phyloP scores from a whole-genome alignment of 2,797 vertebrate species.

The Pempheris klunzingeri region DNA sequence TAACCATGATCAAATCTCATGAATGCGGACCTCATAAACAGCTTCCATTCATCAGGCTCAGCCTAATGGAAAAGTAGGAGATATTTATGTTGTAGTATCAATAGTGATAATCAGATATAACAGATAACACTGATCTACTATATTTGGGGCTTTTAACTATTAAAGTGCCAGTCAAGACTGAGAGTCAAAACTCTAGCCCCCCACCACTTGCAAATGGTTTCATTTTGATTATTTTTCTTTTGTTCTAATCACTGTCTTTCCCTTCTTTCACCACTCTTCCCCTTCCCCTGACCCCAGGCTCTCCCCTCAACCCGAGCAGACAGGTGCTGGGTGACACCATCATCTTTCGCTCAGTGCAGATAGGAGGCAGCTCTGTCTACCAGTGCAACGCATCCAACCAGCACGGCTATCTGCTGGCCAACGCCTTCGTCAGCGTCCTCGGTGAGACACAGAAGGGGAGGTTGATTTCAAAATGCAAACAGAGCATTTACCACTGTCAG shows the following conservation, averaged over 20 bases:
- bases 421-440: conserved; percentile 94
- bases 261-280: not conserved
- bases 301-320: conserved; percentile 86
- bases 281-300: conserved; percentile 68
- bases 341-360: conserved; percentile 93
- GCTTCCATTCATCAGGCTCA: too few species aligned
- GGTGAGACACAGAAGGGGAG: conserved; percentile 83
- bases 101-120: too few species aligned
- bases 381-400: conserved; percentile 98
- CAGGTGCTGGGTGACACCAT: conserved; percentile 92
- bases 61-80: too few species aligned
- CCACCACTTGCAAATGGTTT: too few species aligned
- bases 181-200: too few species aligned
- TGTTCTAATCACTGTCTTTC: too few species aligned
- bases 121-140: too few species aligned
- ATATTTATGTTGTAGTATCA: too few species aligned
- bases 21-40: too few species aligned
- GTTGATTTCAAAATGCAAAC: not conserved
- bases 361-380: conserved; percentile 93
- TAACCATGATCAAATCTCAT: too few species aligned
- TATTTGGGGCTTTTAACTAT: too few species aligned
- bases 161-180: too few species aligned
- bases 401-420: conserved; percentile 95
- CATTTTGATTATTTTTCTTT: not conserved
- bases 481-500: not conserved